These are phyloP conservation scores for Drosophila gunungcola DNA, from an alignment of 1,140 invertebrate species.

Conservation along the genomic window DNA sequence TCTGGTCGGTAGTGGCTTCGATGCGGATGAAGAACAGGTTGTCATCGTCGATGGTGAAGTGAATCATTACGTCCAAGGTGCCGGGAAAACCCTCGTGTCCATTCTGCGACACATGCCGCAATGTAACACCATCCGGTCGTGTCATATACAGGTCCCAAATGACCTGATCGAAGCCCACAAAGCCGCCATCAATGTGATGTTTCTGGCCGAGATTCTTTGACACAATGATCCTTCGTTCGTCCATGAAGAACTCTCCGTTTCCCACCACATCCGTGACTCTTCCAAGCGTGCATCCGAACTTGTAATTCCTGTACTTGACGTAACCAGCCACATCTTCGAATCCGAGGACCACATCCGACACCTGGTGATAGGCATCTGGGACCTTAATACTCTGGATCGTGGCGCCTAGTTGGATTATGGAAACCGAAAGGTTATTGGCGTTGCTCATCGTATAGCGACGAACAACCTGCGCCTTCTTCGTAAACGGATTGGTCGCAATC, in stretches of 20 bases:
- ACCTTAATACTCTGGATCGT: constrained; percentile 90
- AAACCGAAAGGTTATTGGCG: constrained; percentile 85
- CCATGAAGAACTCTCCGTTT: constrained; percentile 88
- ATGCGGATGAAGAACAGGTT: constrained; percentile 91
- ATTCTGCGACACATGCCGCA: constrained; percentile 90
- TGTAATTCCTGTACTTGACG: constrained; percentile 86
- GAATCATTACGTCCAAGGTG: constrained; percentile 88
- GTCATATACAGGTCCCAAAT: constrained; percentile 85
- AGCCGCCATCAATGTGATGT: constrained; percentile 94
- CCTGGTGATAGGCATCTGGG: constrained; percentile 89
- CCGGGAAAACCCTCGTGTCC: constrained; percentile 96
- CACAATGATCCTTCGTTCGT: constrained; percentile 88
- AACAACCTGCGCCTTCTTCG: constrained; percentile 78
- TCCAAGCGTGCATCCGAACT: constrained; percentile 95
- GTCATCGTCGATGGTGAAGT: constrained; percentile 89
- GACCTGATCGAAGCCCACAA: constrained; percentile 93
- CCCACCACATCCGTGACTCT: constrained; percentile 94
- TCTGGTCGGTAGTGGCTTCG: constrained; percentile 89
- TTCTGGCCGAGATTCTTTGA: constrained; percentile 89
- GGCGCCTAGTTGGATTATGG: constrained; percentile 86
- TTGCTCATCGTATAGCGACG: constrained; percentile 88
- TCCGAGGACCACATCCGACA: constrained; percentile 90
- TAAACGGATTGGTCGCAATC: constrained; percentile 60
- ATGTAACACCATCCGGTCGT: constrained; percentile 82
- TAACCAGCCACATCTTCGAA: constrained; percentile 90